Percentiles rank a stretch among this genome's conserved stretches.
These are phyloP conservation scores for Ceyx margarethae DNA, from an alignment of 2,113 vertebrate species.

Conservation along the genomic window DNA sequence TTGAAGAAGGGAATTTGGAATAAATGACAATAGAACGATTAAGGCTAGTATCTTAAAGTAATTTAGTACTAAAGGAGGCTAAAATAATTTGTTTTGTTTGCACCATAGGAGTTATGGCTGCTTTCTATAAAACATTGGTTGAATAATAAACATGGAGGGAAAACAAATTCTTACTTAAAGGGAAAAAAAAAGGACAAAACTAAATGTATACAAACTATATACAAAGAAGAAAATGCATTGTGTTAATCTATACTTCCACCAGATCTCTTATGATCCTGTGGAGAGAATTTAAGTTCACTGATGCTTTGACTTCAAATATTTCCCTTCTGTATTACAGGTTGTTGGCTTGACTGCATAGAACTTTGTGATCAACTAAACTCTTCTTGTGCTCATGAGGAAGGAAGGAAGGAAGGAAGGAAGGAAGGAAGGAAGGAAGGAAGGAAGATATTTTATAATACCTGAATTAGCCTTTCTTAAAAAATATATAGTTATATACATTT, in stretches of 20 bases:
- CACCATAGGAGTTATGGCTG: accelerated
- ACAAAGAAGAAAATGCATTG: neutral
- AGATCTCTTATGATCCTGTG: neutral
- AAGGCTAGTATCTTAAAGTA: neutral
- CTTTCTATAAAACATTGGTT: neutral
- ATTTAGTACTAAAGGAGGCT: neutral
- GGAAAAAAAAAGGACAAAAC: neutral
- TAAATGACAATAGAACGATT: neutral
- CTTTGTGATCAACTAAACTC: neutral
- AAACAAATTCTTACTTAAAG: neutral
- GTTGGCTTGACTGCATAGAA: neutral
- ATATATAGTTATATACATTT: neutral
- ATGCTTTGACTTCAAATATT: neutral
- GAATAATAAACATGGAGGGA: neutral
- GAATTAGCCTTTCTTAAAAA: neutral
- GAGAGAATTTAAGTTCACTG: neutral
- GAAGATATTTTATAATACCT: no score
- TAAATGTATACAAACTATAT: neutral
- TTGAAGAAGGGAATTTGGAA: neutral
- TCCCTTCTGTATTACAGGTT: neutral
- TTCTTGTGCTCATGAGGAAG: neutral
- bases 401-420: neutral
- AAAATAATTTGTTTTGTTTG: neutral
- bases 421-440: neutral
- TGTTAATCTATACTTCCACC: neutral